Evolutionary conservation across 2,797 vertebrate genomes (phyloP).

Genomic region (Anableps anableps): DNA sequence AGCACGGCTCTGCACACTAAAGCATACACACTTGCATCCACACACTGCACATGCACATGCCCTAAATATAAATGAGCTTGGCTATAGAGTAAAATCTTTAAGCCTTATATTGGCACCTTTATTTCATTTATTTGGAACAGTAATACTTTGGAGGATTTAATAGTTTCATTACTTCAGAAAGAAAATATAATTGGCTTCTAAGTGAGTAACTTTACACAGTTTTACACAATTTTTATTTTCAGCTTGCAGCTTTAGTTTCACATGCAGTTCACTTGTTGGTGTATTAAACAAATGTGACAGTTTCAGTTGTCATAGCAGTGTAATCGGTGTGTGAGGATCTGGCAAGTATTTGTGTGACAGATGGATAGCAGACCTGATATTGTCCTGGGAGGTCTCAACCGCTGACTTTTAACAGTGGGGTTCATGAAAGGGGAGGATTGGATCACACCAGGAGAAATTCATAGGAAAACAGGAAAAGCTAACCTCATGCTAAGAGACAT

Average conservation of each 20-base stretch:
- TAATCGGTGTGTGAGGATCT: constrained; percentile 46
- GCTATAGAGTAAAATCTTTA: constrained; percentile 27
- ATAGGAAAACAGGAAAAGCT: constrained; percentile 58
- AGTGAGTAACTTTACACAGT: constrained; percentile 17
- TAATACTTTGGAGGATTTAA: constrained; percentile 25
- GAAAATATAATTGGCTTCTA: constrained; percentile 14
- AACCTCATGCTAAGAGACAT: constrained; percentile 61
- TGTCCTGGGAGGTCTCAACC: constrained; percentile 61
- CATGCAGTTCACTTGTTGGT: constrained; percentile 3
- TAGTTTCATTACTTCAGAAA: constrained; percentile 16
- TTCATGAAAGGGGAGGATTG: constrained; percentile 66
- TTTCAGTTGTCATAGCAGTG: constrained; percentile 29
- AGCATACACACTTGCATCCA: constrained; percentile 26
- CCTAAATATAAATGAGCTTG: constrained; percentile 31
- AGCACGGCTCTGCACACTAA: constrained; percentile 35
- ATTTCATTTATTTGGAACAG: constrained; percentile 34
- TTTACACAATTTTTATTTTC: constrained; percentile 20
- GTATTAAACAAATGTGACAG: constrained; percentile 9
- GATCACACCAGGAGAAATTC: constrained; percentile 57
- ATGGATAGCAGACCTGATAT: constrained; percentile 73
- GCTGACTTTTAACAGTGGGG: constrained; percentile 67
- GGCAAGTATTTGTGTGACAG: constrained; percentile 69
- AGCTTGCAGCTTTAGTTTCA: neutral
- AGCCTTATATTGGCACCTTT: constrained; percentile 23
- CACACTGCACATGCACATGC: constrained; percentile 15